Evolutionary conservation across 92 coral and sea anemone genomes (phyloP).

Genomic region (Palythoa heliodiscus): DNA sequence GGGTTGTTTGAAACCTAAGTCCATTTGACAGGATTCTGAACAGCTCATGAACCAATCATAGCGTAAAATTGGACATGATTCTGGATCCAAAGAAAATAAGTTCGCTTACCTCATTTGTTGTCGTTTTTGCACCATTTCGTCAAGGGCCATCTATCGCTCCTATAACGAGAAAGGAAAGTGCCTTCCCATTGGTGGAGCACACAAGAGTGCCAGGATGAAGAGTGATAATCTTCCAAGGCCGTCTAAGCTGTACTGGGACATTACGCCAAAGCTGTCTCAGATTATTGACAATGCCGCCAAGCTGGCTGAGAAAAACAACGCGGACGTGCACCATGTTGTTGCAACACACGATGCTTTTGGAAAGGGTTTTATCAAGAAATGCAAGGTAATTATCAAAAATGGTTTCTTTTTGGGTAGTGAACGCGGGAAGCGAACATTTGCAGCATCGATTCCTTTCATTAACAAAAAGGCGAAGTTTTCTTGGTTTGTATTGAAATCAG

Average conservation of each 20-base stretch:
- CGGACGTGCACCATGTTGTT: constrained; percentile 67
- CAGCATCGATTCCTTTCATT: too few species aligned
- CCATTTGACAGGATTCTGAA: too few species aligned
- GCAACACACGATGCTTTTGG: constrained; percentile 91
- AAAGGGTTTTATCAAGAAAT: constrained; percentile 84
- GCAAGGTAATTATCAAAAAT: constrained; percentile 53
- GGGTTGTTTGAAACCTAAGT: too few species aligned
- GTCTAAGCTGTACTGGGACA: constrained; percentile 84
- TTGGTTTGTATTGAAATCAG: too few species aligned
- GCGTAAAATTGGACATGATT: too few species aligned
- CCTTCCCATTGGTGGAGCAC: constrained; percentile 93
- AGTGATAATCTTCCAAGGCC: constrained; percentile 87
- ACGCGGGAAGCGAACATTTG: too few species aligned
- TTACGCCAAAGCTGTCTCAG: constrained; percentile 74
- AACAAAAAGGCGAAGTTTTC: too few species aligned
- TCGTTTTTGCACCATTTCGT: neutral
- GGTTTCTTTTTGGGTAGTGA: neutral
- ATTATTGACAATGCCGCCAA: constrained; percentile 79
- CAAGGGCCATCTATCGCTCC: constrained; percentile 87
- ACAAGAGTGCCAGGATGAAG: constrained; percentile 76
- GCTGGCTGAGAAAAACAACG: constrained; percentile 50
- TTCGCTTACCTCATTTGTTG: neutral
- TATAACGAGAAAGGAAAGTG: constrained; percentile 95
- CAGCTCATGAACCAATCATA: too few species aligned
- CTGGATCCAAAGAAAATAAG: too few species aligned